A percentile compares a stretch with the other conserved stretches of the same genome.
Conservation (phyloP, 2,888 invertebrate species). For the Halictus ligatus region DNA sequence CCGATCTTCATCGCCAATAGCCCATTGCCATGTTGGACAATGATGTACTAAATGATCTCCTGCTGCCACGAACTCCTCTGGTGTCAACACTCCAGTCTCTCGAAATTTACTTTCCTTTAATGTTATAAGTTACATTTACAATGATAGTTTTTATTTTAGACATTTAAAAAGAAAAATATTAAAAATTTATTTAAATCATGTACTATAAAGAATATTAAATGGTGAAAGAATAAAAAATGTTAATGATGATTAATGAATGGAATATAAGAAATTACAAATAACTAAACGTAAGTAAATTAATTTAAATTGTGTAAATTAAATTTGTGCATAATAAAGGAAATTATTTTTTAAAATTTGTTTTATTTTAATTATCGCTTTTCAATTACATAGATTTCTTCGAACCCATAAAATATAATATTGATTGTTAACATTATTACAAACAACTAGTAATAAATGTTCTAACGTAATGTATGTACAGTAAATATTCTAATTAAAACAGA, state of each 20-base stretch:
- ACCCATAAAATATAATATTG: neutral
- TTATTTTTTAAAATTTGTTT: conserved; percentile 32
- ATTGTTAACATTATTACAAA: conserved; percentile 1
- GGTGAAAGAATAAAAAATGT: neutral
- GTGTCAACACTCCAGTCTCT: conserved; percentile 99
- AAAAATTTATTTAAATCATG: neutral
- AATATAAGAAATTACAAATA: neutral
- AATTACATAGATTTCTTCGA: conserved; percentile 26
- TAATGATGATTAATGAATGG: neutral
- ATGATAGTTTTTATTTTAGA: neutral
- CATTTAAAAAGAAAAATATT: neutral
- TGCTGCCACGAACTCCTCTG: conserved; percentile 99
- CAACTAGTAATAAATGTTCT: neutral
- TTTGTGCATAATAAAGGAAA: conserved; percentile 16
- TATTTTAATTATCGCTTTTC: conserved; percentile 26
- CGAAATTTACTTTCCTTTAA: conserved; percentile 97
- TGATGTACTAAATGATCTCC: conserved; percentile 99
- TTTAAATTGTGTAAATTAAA: conserved; percentile 1
- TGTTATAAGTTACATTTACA: conserved; percentile 9
- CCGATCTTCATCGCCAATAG: conserved; percentile 95
- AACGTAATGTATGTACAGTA: neutral
- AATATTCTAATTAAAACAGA: neutral
- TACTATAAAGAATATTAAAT: neutral
- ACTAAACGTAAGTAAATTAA: neutral
- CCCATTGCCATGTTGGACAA: conserved; percentile 99